Conservation (phyloP, 2,797 vertebrate genomes). For the Periparus ater region DNA sequence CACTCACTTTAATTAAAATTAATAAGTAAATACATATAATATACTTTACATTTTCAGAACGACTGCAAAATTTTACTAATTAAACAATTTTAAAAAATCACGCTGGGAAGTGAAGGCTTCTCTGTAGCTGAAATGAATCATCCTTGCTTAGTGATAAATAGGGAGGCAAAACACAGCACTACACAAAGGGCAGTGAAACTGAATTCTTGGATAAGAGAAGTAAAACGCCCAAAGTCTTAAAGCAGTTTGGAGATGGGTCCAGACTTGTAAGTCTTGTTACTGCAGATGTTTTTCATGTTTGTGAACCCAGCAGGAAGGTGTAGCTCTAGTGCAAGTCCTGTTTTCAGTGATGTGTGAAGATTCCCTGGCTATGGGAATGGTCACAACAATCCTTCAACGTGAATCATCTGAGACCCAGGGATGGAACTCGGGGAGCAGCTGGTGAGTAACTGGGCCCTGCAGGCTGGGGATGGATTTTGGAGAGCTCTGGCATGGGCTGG, state of each 20-base stretch:
- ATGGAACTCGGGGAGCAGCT: background rate
- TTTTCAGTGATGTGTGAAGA: background rate
- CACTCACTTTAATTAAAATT: background rate
- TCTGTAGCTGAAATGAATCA: background rate
- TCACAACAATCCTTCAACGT: background rate
- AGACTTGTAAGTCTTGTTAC: accelerated
- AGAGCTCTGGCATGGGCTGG: background rate
- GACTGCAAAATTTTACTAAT: background rate
- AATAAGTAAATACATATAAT: background rate
- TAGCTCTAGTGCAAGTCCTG: background rate
- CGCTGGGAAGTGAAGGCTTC: background rate
- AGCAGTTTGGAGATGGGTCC: background rate
- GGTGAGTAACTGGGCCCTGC: background rate
- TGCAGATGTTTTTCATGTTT: background rate
- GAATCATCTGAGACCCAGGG: background rate
- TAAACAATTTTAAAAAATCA: background rate
- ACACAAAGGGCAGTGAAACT: background rate
- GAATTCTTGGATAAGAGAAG: background rate
- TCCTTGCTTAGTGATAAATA: background rate
- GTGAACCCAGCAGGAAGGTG: background rate
- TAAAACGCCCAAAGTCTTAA: background rate
- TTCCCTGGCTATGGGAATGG: background rate
- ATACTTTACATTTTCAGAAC: background rate
- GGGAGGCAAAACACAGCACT: background rate
- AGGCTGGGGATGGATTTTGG: background rate